Percentiles rank a stretch among this genome's conserved stretches.
phyloP scores from a whole-genome alignment of 2,113 vertebrate species.

The Percina caprodes region DNA sequence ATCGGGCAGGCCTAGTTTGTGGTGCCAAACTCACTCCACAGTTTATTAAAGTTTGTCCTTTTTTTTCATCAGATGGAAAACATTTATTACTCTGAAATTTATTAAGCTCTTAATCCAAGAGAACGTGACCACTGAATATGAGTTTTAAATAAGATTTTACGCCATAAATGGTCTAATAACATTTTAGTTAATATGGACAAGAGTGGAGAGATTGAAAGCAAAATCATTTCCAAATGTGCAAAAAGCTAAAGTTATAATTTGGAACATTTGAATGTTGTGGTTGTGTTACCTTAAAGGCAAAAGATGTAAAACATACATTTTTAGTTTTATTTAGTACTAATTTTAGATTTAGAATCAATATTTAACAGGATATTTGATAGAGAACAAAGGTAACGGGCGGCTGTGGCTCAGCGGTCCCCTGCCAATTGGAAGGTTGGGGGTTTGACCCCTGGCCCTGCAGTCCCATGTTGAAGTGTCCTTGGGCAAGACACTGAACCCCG shows the following conservation, averaged over 20 bases:
- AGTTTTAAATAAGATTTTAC: slow-evolving; percentile 42
- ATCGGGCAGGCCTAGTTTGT: neutral
- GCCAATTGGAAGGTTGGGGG: too few relatives aligned
- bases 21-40: slow-evolving; percentile 43
- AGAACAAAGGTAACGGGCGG: too few relatives aligned
- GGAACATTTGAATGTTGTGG: neutral
- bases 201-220: slow-evolving; percentile 1
- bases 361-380: neutral
- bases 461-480: too few relatives aligned
- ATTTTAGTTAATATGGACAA: too few relatives aligned
- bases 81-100: slow-evolving; percentile 44
- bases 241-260: neutral
- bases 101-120: slow-evolving; percentile 48
- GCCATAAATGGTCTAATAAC: slow-evolving; percentile 18
- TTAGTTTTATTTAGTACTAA: too few relatives aligned
- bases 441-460: too few relatives aligned
- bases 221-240: too few relatives aligned
- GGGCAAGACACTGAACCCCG: too few relatives aligned
- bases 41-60: slow-evolving; percentile 36
- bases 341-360: neutral
- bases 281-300: neutral
- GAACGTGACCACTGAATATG: slow-evolving; percentile 28
- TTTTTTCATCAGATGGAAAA: slow-evolving; percentile 42
- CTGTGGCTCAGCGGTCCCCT: too few relatives aligned
- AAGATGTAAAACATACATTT: neutral